Evolutionary conservation across 2,113 vertebrate species (phyloP).

Genomic region (Chaetura pelagica): DNA sequence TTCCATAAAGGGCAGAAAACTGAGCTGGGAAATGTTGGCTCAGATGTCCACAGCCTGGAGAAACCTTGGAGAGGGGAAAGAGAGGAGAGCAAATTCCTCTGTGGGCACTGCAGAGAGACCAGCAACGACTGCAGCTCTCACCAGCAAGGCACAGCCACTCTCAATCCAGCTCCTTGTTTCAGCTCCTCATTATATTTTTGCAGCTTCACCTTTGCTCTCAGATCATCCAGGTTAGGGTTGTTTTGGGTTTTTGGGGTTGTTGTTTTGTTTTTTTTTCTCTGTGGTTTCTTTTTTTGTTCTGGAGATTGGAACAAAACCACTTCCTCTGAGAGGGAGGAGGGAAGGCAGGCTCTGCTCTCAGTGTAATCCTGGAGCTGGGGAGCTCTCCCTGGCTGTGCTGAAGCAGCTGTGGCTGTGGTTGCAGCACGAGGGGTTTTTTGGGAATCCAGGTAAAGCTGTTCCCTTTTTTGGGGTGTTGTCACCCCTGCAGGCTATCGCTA

Average conservation of each 20-base stretch:
- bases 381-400: not conserved
- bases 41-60: not conserved
- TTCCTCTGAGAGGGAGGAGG: not conserved
- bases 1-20: not conserved
- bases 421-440: not conserved
- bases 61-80: not conserved
- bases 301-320: not conserved
- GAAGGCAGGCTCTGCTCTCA: not conserved
- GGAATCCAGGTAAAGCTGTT: not conserved
- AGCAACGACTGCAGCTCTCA: not conserved
- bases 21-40: not conserved
- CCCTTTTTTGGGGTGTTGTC: not conserved
- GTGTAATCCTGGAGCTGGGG: not conserved
- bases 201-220: constrained; percentile 58
- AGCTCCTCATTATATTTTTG: constrained; percentile 59
- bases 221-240: constrained; percentile 23
- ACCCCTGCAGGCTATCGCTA: constrained; percentile 87
- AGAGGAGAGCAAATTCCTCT: not conserved
- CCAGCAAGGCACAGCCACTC: not conserved
- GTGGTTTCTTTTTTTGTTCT: not conserved
- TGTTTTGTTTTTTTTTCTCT: no score
- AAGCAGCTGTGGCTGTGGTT: not conserved
- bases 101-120: constrained; percentile 23
- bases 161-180: not conserved
- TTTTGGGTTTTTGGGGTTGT: no score